Evolutionary conservation across 2,888 invertebrate genomes (phyloP), one percentile per base, ranked within the genome.

Genomic region (Caenorhabditis wallacei): DNA sequence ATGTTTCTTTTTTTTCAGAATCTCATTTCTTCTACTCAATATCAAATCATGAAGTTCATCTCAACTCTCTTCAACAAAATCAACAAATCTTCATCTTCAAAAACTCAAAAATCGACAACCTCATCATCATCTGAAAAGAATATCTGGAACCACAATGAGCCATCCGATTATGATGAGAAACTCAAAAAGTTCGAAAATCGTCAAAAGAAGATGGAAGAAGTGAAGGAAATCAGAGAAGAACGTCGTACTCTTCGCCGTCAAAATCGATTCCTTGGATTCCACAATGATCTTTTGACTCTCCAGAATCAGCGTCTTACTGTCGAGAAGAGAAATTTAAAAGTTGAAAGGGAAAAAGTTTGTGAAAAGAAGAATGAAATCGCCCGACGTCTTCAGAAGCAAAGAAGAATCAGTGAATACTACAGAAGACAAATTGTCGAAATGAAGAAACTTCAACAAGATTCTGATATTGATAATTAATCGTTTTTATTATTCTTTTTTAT

Each of bases 331-430:
- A 43, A 46, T 5, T 16, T 69, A 54, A 54, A 35, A 46, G 35
- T 63, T 18, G 63, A 78, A 22, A 30, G 43, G 35, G 40, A 63
- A 35, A 53, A 20, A 26, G 11, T 69, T 7, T 13, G 35, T 4
- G 63, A 69, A 20, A 69, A 70, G 61, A 61, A 61, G 37, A 61
- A 70, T 24, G 54, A 69, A 22, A 61, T 69, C n/a, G 69, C 54
- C 10, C 61, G 35, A 35, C 61, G 46, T 46, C 59, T 78, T 51
- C 48, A 61, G 5, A 69, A 69, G 30, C 69, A 78, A 43, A 78
- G 56, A 63, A 70, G 40, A 40, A 70, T 78, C 63, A 69, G 54
- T 20, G 78, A 78, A 26, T 78, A 78, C 54, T 78, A 78, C 56
- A 53, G 63, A 51, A 57, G 78, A 51, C 16, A 35, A n/a, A 40